These are phyloP conservation scores for Phrixothrix hirtus DNA, from an alignment of 2,888 invertebrate species.

Conservation along the genomic window DNA sequence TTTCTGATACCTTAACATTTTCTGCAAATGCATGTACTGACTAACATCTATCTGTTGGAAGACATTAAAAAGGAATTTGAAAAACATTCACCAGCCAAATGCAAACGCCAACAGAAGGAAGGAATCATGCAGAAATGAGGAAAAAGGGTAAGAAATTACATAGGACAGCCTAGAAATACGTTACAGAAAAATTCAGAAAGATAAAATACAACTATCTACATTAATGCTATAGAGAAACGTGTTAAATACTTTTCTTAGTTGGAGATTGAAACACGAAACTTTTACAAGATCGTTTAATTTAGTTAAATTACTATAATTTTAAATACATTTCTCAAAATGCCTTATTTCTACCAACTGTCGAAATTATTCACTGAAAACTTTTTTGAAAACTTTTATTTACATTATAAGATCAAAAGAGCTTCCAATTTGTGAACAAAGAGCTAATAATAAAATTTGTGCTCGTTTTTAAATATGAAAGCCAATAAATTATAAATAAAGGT, in stretches of 20 bases:
- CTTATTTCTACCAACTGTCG: constrained; percentile 30
- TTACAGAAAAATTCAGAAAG: constrained; percentile 26
- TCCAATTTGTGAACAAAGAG: constrained; percentile 9
- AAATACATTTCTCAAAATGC: too few species aligned
- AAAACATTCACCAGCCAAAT: constrained; percentile 56
- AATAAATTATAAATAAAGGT: constrained; percentile 17
- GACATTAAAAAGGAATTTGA: constrained; percentile 36
- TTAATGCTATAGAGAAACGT: constrained; percentile 30
- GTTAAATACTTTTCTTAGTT: constrained; percentile 27
- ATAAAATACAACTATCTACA: constrained; percentile 26
- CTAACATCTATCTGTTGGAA: constrained; percentile 29
- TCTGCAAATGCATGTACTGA: constrained; percentile 31
- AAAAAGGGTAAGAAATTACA: constrained; percentile 28
- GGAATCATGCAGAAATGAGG: constrained; percentile 51
- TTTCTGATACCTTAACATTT: constrained; percentile 31
- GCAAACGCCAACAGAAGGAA: constrained; percentile 56
- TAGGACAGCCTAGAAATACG: constrained; percentile 26
- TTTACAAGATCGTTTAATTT: constrained; percentile 8
- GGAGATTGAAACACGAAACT: constrained; percentile 15
- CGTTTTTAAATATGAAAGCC: constrained; percentile 20
- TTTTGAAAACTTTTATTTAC: constrained; percentile 2
- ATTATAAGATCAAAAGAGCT: constrained; percentile 8
- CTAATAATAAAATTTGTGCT: constrained; percentile 21
- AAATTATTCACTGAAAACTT: constrained; percentile 18
- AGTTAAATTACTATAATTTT: constrained; percentile 6